phyloP scores from a whole-genome alignment of 2,113 vertebrate genomes.

The Aplodontia rufa region DNA sequence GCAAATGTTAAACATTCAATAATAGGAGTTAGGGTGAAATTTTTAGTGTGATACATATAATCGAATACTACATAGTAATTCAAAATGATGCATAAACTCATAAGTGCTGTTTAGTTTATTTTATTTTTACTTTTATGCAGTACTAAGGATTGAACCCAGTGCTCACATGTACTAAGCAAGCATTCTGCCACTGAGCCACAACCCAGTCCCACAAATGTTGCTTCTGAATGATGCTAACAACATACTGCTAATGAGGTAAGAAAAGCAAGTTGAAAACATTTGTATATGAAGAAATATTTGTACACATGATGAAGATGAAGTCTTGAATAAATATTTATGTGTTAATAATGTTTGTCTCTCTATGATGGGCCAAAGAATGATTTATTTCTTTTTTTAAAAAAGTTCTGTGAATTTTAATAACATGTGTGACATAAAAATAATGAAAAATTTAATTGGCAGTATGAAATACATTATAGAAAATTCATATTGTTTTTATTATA shows the following conservation, averaged over 20 bases:
- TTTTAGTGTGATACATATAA: neutral
- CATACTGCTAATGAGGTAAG: neutral
- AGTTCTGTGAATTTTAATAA: constrained; percentile 19
- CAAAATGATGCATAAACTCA: neutral
- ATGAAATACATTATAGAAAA: constrained; percentile 30
- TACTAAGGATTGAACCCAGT: too few relatives aligned
- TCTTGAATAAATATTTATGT: neutral
- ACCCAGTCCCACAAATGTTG: too few relatives aligned
- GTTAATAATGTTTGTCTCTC: constrained; percentile 18
- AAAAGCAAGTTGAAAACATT: constrained; percentile 38
- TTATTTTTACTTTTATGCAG: too few relatives aligned
- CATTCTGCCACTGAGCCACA: too few relatives aligned
- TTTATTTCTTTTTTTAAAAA: neutral
- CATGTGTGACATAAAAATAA: constrained; percentile 10
- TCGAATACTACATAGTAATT: neutral
- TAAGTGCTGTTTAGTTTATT: too few relatives aligned
- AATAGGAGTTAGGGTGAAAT: neutral
- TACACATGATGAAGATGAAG: neutral
- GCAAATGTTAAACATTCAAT: neutral
- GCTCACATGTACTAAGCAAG: too few relatives aligned
- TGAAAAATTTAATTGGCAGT: constrained; percentile 17
- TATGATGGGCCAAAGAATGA: neutral
- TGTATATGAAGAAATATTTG: constrained; percentile 6
- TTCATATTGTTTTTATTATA: constrained; percentile 14
- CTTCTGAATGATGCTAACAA: neutral